Evolutionary conservation across 2,797 vertebrate species (phyloP), one percentile per base, ranked within the genome.

Genomic region (Melanotaenia pygmaea): DNA sequence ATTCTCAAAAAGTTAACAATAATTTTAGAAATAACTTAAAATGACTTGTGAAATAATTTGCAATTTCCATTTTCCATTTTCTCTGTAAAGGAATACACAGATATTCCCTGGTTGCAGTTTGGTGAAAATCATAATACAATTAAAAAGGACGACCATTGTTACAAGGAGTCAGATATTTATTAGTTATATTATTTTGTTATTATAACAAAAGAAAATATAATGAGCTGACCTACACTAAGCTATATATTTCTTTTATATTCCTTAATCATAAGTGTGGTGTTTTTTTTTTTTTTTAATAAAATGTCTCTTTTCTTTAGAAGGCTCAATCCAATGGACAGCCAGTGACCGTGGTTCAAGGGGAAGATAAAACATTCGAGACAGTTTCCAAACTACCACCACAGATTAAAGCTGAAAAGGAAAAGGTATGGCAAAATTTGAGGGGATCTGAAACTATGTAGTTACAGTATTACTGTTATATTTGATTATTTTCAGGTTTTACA

Each of bases 241-340:
- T 24, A 38, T 18, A 3, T 54, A 9, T 54, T 38, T 53, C 26
- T 26, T 1, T 22, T 53, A 28, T 18, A 12, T 45, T 35, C 14
- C 6, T 60, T 16, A 32, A 50, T 66, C 4, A 32, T 57, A 3
- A 63, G 2, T 5, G 8, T 16, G 37, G 13, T 56, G 24, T 35
- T 57, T n/a, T 11, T 22, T 30, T 30, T 30, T 30, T 28, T 3
- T 28, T 28, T 28, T 3, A 28, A 30, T 34, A 28, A 45, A 50
- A 14, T 62, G 40, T 20, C 13, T 50, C 40, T 62, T 5, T n/a
- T 35, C 20, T 28, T 0, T 67, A 94, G 92, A 95, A 92, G 76
- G 64, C 81, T 71, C 95, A 98, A 89, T 94, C 96, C 40, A 98
- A 99, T 77, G 97, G 97, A 61, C 94, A 95, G 6, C 95, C 96